Conservation (phyloP, 2,113 vertebrate species). For the Brachyhypopomus occidentalis region DNA sequence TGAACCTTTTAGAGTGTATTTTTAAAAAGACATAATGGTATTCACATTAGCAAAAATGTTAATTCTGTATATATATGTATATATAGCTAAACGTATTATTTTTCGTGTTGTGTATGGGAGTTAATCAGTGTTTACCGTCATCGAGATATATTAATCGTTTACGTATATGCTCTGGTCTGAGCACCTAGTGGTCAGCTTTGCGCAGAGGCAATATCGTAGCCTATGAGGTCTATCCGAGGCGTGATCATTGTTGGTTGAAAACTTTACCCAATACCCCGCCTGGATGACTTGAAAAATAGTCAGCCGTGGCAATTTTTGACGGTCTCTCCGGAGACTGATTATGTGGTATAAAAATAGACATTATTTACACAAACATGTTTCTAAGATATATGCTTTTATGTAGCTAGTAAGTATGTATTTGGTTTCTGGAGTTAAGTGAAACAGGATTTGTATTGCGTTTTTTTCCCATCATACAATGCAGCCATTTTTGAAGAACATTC, state of each 20-base stretch:
- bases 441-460: no score
- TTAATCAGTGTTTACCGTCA: neutral
- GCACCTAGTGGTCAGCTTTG: neutral
- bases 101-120: neutral
- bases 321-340: constrained; percentile 12
- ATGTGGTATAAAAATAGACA: accelerated
- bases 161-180: accelerated
- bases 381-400: no score
- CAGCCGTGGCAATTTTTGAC: constrained; percentile 51
- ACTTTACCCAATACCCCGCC: constrained; percentile 57
- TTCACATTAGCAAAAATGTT: no score
- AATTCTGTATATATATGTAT: no score
- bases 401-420: no score
- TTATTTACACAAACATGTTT: no score
- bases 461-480: no score
- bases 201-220: constrained; percentile 57
- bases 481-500: no score
- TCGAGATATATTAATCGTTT: neutral
- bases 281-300: constrained; percentile 57
- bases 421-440: no score
- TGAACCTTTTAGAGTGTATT: neutral
- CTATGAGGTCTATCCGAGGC: constrained; percentile 56
- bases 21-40: neutral
- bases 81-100: no score
- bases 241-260: constrained; percentile 54